Percentiles rank a stretch among this genome's conserved stretches.
Evolutionary conservation across 2,797 vertebrate species (phyloP).

Genomic region (Parambassis ranga): DNA sequence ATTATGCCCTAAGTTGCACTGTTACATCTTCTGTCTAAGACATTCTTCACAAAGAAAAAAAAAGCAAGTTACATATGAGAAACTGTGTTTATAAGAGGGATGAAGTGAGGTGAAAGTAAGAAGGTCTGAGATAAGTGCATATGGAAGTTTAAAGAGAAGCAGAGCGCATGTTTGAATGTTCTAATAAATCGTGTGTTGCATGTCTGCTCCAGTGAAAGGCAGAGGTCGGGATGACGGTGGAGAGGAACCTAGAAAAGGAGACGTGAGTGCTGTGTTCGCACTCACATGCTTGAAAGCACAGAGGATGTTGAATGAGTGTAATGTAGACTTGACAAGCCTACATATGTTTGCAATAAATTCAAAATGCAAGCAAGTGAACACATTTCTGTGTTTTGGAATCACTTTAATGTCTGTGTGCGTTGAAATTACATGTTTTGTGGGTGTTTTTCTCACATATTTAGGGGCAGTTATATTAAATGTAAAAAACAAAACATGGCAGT

Average conservation of each 20-base stretch:
- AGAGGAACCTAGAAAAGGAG: constrained; percentile 40
- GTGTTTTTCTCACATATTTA: too few species aligned
- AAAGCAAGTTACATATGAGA: constrained; percentile 19
- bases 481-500: too few species aligned
- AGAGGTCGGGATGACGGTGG: constrained; percentile 43
- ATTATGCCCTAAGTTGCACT: constrained; percentile 43
- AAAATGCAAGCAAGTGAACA: constrained; percentile 60
- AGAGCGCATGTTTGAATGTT: constrained; percentile 10
- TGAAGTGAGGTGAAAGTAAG: constrained; percentile 28
- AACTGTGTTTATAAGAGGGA: constrained; percentile 23
- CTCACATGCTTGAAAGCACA: constrained; percentile 57
- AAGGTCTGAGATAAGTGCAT: constrained; percentile 65
- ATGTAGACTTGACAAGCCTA: constrained; percentile 65
- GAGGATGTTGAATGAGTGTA: constrained; percentile 44
- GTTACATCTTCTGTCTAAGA: constrained; percentile 36
- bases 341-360: constrained; percentile 73
- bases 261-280: constrained; percentile 62
- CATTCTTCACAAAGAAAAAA: constrained; percentile 19
- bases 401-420: background rate
- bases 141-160: constrained; percentile 23
- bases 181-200: constrained; percentile 14
- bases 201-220: constrained; percentile 24
- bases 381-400: constrained; percentile 46
- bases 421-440: background rate
- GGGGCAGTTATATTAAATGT: too few species aligned